Conservation (phyloP, 2,797 vertebrate genomes). For the Sylvilagus floridanus region DNA sequence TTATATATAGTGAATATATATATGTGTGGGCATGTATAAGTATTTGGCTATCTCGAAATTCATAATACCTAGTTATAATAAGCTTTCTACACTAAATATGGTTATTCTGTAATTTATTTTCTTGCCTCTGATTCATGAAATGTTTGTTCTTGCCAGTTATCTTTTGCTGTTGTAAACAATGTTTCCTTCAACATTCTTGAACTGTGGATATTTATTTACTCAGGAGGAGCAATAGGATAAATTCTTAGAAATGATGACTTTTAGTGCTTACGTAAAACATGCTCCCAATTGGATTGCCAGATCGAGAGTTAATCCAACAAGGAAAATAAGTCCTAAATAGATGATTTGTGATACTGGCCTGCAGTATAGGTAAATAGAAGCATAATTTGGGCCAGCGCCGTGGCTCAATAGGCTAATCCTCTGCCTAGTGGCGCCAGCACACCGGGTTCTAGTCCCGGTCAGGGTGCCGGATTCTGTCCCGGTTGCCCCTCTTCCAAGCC, state of each 20-base stretch:
- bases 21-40: neutral
- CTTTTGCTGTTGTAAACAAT: slow-evolving; percentile 34
- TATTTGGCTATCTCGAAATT: slow-evolving; percentile 34
- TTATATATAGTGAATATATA: neutral
- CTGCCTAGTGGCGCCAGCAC: too few relatives aligned
- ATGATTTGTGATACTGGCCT: neutral
- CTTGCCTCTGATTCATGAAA: slow-evolving; percentile 22
- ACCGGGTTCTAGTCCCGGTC: too few relatives aligned
- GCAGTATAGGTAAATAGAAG: neutral
- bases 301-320: slow-evolving; percentile 5
- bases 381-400: neutral
- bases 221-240: slow-evolving; percentile 21
- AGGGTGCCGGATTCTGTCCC: too few relatives aligned
- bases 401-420: too few relatives aligned
- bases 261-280: slow-evolving; percentile 10
- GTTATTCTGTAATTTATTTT: slow-evolving; percentile 48
- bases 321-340: slow-evolving; percentile 42
- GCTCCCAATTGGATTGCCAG: neutral
- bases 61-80: neutral
- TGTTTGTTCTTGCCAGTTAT: neutral
- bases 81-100: slow-evolving; percentile 16
- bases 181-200: neutral
- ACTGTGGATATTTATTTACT: slow-evolving; percentile 54
- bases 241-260: slow-evolving; percentile 48
- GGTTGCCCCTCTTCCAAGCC: too few relatives aligned